Conservation (phyloP, 2,888 invertebrate species). For the Ochropleura plecta region DNA sequence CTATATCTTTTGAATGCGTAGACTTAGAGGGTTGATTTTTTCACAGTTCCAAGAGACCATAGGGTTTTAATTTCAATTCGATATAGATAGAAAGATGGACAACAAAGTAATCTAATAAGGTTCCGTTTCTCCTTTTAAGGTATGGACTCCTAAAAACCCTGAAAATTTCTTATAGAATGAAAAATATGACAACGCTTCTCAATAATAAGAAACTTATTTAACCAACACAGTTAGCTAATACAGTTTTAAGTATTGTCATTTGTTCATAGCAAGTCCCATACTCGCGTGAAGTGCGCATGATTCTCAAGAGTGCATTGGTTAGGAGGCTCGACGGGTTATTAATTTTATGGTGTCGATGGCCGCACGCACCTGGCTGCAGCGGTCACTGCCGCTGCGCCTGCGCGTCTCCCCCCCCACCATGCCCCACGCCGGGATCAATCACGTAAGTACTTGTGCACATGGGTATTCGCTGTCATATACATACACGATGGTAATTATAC, state of each 20-base stretch:
- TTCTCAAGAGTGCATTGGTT: slow-evolving; percentile 86
- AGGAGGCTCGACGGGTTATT: slow-evolving; percentile 89
- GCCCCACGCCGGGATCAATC: slow-evolving; percentile 82
- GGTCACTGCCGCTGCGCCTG: slow-evolving; percentile 85
- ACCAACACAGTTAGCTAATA: slow-evolving; percentile 5
- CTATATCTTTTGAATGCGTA: no score
- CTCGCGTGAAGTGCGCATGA: slow-evolving; percentile 79
- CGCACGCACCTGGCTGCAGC: slow-evolving; percentile 88
- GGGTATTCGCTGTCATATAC: slow-evolving; percentile 50
- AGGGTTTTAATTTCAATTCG: no score
- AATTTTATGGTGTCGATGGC: slow-evolving; percentile 91
- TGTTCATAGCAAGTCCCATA: slow-evolving; percentile 59
- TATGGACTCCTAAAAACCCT: no score
- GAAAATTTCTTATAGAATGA: background rate
- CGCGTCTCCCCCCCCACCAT: slow-evolving; percentile 63
- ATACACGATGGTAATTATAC: slow-evolving; percentile 29
- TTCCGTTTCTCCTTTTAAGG: no score
- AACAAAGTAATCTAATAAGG: no score
- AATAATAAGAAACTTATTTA: background rate
- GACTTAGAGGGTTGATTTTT: no score
- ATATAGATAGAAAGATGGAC: no score
- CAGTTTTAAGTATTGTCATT: slow-evolving; percentile 46
- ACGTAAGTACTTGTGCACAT: slow-evolving; percentile 72
- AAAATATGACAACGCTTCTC: background rate
- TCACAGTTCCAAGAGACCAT: no score